Evolutionary conservation across 2,888 invertebrate species (phyloP).

Genomic region (Rhamphomyia laevipes): DNA sequence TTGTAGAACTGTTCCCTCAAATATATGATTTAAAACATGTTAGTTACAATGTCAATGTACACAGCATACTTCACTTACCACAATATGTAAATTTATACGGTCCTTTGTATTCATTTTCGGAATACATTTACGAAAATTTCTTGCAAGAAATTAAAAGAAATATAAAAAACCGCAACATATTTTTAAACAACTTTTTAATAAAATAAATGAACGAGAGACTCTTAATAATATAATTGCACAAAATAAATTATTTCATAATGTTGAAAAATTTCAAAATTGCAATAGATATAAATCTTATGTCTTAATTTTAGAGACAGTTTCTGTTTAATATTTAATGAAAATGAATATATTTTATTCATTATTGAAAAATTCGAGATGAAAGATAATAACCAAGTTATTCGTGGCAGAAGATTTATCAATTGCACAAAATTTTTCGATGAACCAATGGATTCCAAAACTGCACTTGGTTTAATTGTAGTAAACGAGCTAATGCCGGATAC

Average conservation of each 20-base stretch:
- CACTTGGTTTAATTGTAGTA: no score
- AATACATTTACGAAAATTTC: neutral
- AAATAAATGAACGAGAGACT: neutral
- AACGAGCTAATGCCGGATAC: no score
- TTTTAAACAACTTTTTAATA: slow-evolving; percentile 1
- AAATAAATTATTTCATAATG: no score
- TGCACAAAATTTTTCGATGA: neutral
- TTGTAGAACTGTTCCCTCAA: no score
- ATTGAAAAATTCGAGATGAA: no score
- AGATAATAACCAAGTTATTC: neutral
- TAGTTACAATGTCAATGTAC: neutral
- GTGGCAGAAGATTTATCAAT: neutral
- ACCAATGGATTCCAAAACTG: neutral
- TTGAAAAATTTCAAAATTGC: no score
- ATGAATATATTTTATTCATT: neutral
- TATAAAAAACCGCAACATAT: neutral
- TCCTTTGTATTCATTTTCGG: neutral
- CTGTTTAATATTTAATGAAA: no score
- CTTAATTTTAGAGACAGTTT: no score
- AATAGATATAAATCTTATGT: no score
- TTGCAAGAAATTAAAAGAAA: neutral
- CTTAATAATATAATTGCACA: no score
- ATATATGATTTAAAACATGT: neutral
- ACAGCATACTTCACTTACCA: neutral
- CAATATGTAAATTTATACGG: neutral